Evolutionary conservation across 1,140 invertebrate genomes (phyloP), one percentile per base, ranked within the genome.

Genomic region (Harlomillsia oculata): DNA sequence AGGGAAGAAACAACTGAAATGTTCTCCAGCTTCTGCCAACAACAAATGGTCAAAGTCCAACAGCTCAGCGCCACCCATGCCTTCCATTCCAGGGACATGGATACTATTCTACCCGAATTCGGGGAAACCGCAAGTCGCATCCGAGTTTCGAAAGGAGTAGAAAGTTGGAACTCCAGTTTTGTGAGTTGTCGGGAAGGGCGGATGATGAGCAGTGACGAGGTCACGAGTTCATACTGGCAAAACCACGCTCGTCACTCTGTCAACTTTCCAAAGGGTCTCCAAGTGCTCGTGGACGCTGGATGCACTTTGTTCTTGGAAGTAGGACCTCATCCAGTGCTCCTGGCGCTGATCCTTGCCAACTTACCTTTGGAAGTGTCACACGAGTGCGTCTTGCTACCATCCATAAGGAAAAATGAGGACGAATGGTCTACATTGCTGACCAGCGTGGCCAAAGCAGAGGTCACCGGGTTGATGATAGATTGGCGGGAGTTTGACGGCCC

Each of bases 81-180:
- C 18, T 57, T 43, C 21, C 55, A 57, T 28, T 57, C 55, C 16
- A 29, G 46, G 20, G 46, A 51, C 2, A 57, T 57, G 55, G 39
- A 51, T 32, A 5, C 8, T 16, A 52, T 57, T 32, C 16, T 57
- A 20, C 37, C 50, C 3, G 28, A 26, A 9, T 57, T 43, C 29
- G 40, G 50, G 25, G n/a, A 37, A 32, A 26, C 25, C 1, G 30
- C 40, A 32, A 2, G 29, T 20, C 40, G 21, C 13, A 20, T 43
- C 30, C n/a, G n/a, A n/a, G n/a, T n/a, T n/a, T n/a, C n/a, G n/a
- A n/a, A n/a, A n/a, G 13, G 25, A 5, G 13, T 26, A n/a, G 21
- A 40, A 16, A 23, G 5, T 5, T 37, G 25, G 1, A 41, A 4
- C 1, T 39, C 21, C 21, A 30, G 21, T 5, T 57, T 43, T 14